These are phyloP conservation scores for Macrocentrus cingulum DNA, from an alignment of 1,140 invertebrate genomes.

Conservation along the genomic window DNA sequence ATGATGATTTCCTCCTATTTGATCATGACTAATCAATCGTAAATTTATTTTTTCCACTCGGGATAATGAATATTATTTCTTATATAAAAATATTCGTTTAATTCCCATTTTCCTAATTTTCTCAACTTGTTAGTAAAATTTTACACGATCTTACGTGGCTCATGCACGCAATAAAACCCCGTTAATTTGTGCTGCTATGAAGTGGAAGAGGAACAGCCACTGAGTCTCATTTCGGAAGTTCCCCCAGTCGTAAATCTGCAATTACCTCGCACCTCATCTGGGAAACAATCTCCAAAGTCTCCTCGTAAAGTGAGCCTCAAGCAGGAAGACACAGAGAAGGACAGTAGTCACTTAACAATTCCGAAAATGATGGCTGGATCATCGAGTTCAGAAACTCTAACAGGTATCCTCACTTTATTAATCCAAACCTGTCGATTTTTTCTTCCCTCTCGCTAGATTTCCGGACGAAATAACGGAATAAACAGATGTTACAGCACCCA, in stretches of 20 bases:
- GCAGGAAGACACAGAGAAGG: constrained; percentile 55
- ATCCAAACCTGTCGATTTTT: constrained; percentile 1
- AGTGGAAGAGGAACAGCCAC: constrained; percentile 60
- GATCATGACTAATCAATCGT: too few relatives aligned
- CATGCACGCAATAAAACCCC: too few relatives aligned
- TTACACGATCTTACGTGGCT: too few relatives aligned
- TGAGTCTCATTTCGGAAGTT: constrained; percentile 42
- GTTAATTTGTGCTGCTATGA: constrained; percentile 29
- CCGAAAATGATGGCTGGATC: constrained; percentile 70
- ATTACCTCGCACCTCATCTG: constrained; percentile 32
- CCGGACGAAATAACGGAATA: constrained; percentile 6
- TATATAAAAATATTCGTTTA: too few relatives aligned
- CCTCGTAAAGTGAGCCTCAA: constrained; percentile 51
- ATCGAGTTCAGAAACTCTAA: constrained; percentile 74
- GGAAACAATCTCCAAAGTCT: constrained; percentile 40
- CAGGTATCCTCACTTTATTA: constrained; percentile 58
- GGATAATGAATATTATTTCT: too few relatives aligned
- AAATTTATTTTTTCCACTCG: too few relatives aligned
- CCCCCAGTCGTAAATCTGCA: constrained; percentile 44
- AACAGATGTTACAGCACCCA: constrained; percentile 54
- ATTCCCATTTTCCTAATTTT: too few relatives aligned
- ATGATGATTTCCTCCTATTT: too few relatives aligned
- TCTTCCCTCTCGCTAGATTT: not conserved
- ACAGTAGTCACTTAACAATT: constrained; percentile 65
- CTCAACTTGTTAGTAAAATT: too few relatives aligned